Conservation (phyloP, 37 sponge, comb jelly and placozoan species). For the Halichondria panicea region DNA sequence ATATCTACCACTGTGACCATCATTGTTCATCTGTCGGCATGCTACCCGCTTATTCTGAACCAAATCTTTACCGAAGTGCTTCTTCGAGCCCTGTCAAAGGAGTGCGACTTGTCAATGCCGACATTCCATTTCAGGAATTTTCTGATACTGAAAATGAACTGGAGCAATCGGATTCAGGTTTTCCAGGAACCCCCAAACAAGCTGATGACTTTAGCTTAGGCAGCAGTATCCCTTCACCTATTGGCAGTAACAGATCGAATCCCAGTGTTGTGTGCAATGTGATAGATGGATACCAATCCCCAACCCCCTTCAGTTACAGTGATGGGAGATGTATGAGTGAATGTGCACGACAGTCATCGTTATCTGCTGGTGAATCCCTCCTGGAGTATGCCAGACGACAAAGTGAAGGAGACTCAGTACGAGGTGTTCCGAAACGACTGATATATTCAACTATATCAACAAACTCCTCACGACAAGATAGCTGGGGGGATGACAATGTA, state of each 20-base stretch:
- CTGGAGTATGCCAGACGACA: conserved; percentile 3
- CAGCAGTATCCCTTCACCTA: conserved; percentile 31
- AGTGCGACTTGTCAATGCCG: conserved; percentile 8
- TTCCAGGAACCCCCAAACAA: conserved; percentile 46
- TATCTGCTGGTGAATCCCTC: not conserved
- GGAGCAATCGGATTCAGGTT: conserved; percentile 67
- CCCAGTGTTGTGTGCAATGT: not conserved
- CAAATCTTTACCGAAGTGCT: conserved; percentile 24
- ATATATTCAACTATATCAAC: not conserved
- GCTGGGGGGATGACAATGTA: conserved; percentile 1
- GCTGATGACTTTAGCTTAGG: conserved; percentile 27
- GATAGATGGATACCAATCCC: too few species aligned
- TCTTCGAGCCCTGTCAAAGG: conserved; percentile 19
- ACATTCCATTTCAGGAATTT: conserved; percentile 1
- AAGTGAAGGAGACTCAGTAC: conserved; percentile 15
- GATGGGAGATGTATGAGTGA: conserved; percentile 31
- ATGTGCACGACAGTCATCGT: not conserved
- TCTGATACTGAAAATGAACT: too few species aligned
- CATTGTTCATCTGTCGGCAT: conserved; percentile 35
- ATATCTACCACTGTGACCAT: conserved; percentile 73
- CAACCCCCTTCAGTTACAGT: too few species aligned
- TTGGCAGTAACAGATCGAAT: not conserved
- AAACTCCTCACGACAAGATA: not conserved
- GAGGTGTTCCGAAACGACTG: not conserved
- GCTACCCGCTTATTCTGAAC: conserved; percentile 55